Percentiles rank a stretch among this genome's conserved stretches.
These are phyloP conservation scores for Rhingia campestris DNA, from an alignment of 2,888 invertebrate species.

Conservation along the genomic window DNA sequence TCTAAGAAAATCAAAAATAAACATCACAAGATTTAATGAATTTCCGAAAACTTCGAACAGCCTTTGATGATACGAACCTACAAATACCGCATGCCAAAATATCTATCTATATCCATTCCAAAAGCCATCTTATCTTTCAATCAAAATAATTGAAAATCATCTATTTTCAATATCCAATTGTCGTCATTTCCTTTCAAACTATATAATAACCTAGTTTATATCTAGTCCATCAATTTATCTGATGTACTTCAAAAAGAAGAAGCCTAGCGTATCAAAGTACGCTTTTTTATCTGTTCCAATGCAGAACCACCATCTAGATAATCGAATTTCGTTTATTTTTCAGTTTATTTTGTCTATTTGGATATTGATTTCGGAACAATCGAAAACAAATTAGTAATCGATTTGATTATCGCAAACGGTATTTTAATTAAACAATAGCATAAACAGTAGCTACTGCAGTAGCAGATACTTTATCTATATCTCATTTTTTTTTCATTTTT, in stretches of 20 bases:
- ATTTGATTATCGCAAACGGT: slow-evolving; percentile 55
- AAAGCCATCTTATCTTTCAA: neutral
- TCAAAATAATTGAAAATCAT: neutral
- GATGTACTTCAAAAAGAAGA: slow-evolving; percentile 48
- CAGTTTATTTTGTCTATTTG: slow-evolving; percentile 12
- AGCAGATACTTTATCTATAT: slow-evolving; percentile 48
- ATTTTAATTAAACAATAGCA: slow-evolving; percentile 62
- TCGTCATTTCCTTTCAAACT: slow-evolving; percentile 45
- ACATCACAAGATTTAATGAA: neutral
- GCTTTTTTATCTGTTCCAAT: neutral
- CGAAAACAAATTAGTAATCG: slow-evolving; percentile 59
- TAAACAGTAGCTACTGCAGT: slow-evolving; percentile 48
- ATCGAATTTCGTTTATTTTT: slow-evolving; percentile 1
- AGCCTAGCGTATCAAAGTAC: slow-evolving; percentile 45
- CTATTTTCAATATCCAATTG: slow-evolving; percentile 34
- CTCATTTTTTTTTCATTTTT: slow-evolving; percentile 10
- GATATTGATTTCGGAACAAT: slow-evolving; percentile 63
- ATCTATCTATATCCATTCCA: neutral
- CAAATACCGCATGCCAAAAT: neutral
- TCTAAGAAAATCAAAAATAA: neutral
- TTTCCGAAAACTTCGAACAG: slow-evolving; percentile 34
- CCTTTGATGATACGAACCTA: slow-evolving; percentile 8
- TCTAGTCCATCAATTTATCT: slow-evolving; percentile 52
- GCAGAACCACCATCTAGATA: slow-evolving; percentile 27
- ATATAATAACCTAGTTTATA: slow-evolving; percentile 37